Evolutionary conservation across 1,140 invertebrate species (phyloP).

Genomic region (Aphidius ervi): DNA sequence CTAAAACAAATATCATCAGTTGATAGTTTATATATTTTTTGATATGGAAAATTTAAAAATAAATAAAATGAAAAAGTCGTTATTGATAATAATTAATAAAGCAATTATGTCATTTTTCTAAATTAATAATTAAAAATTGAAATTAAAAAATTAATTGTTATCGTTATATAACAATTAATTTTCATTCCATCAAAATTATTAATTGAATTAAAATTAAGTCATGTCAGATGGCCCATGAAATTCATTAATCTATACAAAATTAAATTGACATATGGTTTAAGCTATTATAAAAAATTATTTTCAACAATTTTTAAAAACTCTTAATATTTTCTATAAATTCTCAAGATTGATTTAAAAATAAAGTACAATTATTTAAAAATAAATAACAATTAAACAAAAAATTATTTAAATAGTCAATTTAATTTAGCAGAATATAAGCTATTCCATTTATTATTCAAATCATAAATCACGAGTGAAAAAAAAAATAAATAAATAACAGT

Average conservation of each 20-base stretch:
- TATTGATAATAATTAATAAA: no score
- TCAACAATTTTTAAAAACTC: background rate
- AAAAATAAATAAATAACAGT: no score
- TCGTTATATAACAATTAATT: background rate
- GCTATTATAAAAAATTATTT: slow-evolving; percentile 3
- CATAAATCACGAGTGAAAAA: no score
- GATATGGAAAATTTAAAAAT: no score
- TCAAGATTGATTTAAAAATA: no score
- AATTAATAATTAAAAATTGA: background rate
- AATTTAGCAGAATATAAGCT: background rate
- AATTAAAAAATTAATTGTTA: background rate
- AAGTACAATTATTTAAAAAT: no score
- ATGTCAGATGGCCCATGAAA: slow-evolving; percentile 49
- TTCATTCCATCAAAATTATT: background rate
- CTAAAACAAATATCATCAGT: no score
- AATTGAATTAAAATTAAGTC: slow-evolving; percentile 21
- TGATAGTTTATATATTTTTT: no score
- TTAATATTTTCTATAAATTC: no score
- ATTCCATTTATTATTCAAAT: no score
- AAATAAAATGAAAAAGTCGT: no score
- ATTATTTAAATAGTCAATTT: background rate
- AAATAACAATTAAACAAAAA: background rate
- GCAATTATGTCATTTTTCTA: no score
- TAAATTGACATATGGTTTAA: slow-evolving; percentile 39
- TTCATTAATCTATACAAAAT: slow-evolving; percentile 42